Evolutionary conservation across 2,888 invertebrate genomes (phyloP), one percentile per base, ranked within the genome.

Genomic region (Ommatoiulus sabulosus): DNA sequence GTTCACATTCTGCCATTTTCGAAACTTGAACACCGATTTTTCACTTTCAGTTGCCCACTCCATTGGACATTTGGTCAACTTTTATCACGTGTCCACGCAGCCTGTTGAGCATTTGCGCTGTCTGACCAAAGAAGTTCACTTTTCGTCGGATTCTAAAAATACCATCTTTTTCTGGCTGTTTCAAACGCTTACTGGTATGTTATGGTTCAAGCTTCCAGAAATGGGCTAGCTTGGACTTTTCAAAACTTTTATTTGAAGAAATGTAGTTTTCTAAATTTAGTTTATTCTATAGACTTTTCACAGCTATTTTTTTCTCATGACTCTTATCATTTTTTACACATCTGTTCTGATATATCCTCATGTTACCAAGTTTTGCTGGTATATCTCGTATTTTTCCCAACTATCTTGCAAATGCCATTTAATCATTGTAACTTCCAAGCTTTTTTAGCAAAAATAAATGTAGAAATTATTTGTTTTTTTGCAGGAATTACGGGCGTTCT

Each of bases 21-120:
- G 12, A 6, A 87, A 85, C 86, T 86, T 10, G 6, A 17, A 87
- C 52, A 24, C 63, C 1, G 10, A 7, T 72, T 63, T 43, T 87
- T n/a, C 89, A 10, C 24, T 24, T 90, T 3, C 90, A 91, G 92
- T 98, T 0, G 94, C 98, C 0, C 98, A 99, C 92, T 97, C 98
- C 0, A 96, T 97, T 3, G 98, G 98, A 0, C 99, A 99, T 91
- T 96, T 98, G 92, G 97, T 99, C 52, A 99, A 99, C 93, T 99
- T 99, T 93, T 99, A 99, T 92, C 98, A 99, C 92, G 97, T 99
- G 0, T 98, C 98, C 5, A 98, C 98, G 0, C 99, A 99, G 92
- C 97, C 98, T 0, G 94, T 98, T 1, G 98, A 97, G 91, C 97
- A 99, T 93, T 93, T 99, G 1, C 95, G 96, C 52, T 99, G 98